Base-by-base conservation (phyloP, 1,140 invertebrate genomes). In the Wiebesia pumilae region DNA sequence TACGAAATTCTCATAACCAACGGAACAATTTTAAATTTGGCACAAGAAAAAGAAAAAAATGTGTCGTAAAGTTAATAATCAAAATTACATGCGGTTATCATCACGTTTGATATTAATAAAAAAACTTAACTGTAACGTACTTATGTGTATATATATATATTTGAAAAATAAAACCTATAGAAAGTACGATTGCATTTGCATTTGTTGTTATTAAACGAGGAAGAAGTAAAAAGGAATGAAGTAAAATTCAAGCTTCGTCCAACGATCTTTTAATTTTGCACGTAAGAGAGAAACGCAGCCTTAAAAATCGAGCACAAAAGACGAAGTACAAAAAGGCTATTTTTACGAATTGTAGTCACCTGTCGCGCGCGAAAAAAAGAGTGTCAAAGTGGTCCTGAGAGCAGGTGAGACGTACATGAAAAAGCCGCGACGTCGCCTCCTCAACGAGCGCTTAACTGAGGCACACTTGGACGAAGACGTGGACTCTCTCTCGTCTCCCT, bases 271-370 rank as follows among this genome's bases (percentile, higher is more conserved):
- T 62, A 62, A 62, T 62, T 62, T 21, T 14, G 43, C 12, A 54
- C 51, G 16, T 12, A 47, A 51, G 16, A 78, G 19, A 4, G n/a
- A 78, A 51, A 54, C 27, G 75, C 27, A 51, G 9, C 30, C 9
- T 0, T 19, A 16, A 47, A n/a, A 62, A 80, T 38, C 6, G 14
- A n/a, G 38, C 19, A 69, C 24, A 43, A 69, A 62, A 16, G 2
- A 33, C 12, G n/a, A 27, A 82, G 43, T 27, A n/a, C 30, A 16
- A 47, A 47, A 38, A 30, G 24, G 19, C 16, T 38, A 58, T n/a
- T 67, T 67, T 51, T 81, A 51, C 3, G 3, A 33, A 30, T 0
- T 73, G n/a, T 73, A 58, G 73, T 85, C 84, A 85, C 84, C 84
- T 86, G 67, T 75, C 54, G 54, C 84, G 47, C 54, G 84, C 51